Evolutionary conservation across 2,888 invertebrate species (phyloP).

Genomic region (Hofmannophila pseudospretella): DNA sequence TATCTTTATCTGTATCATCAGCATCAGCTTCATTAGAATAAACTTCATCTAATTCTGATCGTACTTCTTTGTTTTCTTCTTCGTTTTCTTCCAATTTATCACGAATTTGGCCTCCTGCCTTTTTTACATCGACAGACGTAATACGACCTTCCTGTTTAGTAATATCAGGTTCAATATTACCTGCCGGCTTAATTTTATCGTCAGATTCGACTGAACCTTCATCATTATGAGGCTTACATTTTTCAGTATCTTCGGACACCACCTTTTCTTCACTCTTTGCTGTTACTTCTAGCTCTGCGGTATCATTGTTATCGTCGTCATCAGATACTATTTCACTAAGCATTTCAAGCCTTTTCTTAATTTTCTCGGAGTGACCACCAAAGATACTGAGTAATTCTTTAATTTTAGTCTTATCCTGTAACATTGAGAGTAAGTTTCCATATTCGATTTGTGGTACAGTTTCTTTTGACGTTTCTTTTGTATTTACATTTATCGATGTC

Average conservation of each 20-base stretch:
- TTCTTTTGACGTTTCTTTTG: slow-evolving; percentile 23
- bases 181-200: too few species aligned
- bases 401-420: slow-evolving; percentile 69
- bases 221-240: background rate
- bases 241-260: background rate
- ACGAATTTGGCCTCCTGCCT: too few species aligned
- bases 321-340: slow-evolving; percentile 76
- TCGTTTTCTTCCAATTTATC: too few species aligned
- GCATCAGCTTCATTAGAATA: background rate
- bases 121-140: too few species aligned
- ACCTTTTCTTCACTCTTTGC: background rate
- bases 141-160: too few species aligned
- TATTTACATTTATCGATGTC: slow-evolving; percentile 16
- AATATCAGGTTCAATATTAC: too few species aligned
- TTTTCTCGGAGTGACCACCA: slow-evolving; percentile 63
- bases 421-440: slow-evolving; percentile 50
- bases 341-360: slow-evolving; percentile 77
- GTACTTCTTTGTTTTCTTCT: too few species aligned
- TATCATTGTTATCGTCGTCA: slow-evolving; percentile 46
- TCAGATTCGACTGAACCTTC: too few species aligned
- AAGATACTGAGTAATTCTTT: slow-evolving; percentile 62
- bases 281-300: background rate
- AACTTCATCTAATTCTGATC: background rate
- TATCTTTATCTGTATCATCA: background rate
- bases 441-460: slow-evolving; percentile 32